phyloP scores from a whole-genome alignment of 2,888 invertebrate genomes.

The Pterostichus niger region DNA sequence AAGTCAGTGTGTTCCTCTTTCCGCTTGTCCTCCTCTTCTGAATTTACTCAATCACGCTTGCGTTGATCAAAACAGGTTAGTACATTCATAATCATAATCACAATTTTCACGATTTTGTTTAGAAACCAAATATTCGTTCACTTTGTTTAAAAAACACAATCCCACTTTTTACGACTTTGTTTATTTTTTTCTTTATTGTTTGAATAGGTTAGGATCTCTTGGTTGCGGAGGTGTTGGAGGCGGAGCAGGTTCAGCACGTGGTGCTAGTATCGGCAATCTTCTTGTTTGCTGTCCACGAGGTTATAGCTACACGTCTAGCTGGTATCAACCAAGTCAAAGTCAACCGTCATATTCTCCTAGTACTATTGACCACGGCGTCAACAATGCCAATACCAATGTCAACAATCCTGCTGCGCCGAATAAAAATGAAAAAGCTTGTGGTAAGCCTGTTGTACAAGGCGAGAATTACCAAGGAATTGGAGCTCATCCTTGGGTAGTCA shows the following conservation, averaged over 20 bases:
- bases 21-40: constrained; percentile 80
- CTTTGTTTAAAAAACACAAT: no score
- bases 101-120: no score
- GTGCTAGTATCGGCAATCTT: constrained; percentile 75
- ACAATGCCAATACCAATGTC: neutral
- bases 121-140: neutral
- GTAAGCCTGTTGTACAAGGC: constrained; percentile 83
- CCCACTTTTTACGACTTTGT: no score
- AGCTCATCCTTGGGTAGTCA: constrained; percentile 87
- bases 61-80: constrained; percentile 78
- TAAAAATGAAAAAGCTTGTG: constrained; percentile 80
- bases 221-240: constrained; percentile 81
- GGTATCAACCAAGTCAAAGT: constrained; percentile 50
- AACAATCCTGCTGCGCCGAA: constrained; percentile 69
- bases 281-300: constrained; percentile 81
- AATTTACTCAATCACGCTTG: constrained; percentile 81
- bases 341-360: constrained; percentile 58
- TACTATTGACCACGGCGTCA: neutral
- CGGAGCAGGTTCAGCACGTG: constrained; percentile 71
- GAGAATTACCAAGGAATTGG: constrained; percentile 84
- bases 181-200: constrained; percentile 27
- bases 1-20: constrained; percentile 79
- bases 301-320: constrained; percentile 70
- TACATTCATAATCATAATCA: neutral
- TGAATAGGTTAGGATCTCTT: constrained; percentile 79